A percentile compares a stretch with the other conserved stretches of the same genome.
Evolutionary conservation across 2,888 invertebrate species (phyloP).

Genomic region (Parelbella ahira): DNA sequence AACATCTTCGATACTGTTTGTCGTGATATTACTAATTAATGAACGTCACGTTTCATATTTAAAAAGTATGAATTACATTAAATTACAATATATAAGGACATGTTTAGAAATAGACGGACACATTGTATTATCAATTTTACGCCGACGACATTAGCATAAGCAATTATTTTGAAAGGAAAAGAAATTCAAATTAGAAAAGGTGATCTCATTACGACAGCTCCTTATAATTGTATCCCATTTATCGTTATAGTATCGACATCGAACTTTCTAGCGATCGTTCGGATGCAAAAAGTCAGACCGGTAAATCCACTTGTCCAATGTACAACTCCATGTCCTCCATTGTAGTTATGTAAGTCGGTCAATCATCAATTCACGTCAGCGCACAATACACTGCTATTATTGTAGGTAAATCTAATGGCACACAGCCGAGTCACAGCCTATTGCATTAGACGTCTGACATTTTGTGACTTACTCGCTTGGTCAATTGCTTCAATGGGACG

Average conservation of each 20-base stretch:
- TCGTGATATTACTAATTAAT: too few relatives aligned
- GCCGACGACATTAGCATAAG: too few relatives aligned
- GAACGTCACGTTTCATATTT: too few relatives aligned
- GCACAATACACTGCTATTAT: constrained; percentile 41
- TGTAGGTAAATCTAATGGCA: constrained; percentile 51
- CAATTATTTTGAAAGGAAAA: too few relatives aligned
- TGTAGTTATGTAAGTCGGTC: constrained; percentile 47
- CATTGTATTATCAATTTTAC: too few relatives aligned
- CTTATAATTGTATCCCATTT: constrained; percentile 3
- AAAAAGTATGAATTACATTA: too few relatives aligned
- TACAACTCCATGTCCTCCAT: constrained; percentile 18
- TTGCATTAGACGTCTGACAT: constrained; percentile 52
- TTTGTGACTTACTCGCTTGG: constrained; percentile 51
- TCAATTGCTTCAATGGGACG: constrained; percentile 45
- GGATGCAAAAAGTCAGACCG: constrained; percentile 15
- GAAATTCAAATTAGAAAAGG: neutral
- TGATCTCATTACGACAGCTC: neutral
- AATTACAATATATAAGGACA: too few relatives aligned
- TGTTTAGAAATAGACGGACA: too few relatives aligned
- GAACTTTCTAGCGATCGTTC: constrained; percentile 11
- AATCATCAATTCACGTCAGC: constrained; percentile 39
- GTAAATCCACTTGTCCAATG: constrained; percentile 17
- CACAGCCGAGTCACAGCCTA: constrained; percentile 42
- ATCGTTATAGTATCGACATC: constrained; percentile 5
- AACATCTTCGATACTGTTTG: too few relatives aligned